Base-by-base conservation (phyloP, 2,797 vertebrate genomes). In the Mionectes olivaceus region DNA sequence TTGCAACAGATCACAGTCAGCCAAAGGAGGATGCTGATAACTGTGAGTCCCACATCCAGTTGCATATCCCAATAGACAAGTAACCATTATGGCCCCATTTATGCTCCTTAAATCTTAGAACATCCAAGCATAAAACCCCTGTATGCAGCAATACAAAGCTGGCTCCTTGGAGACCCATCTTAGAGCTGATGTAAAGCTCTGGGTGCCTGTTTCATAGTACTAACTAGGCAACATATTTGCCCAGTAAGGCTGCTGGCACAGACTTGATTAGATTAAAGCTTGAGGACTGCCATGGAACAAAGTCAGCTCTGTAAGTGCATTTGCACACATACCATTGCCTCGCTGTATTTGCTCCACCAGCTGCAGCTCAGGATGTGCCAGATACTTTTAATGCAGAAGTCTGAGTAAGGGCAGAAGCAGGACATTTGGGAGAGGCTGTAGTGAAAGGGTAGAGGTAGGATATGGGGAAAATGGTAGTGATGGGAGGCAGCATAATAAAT, bases 301-400 rank as follows among this genome's bases (percentile, higher is more conserved):
- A 94, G 85, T 94, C 80, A 83, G 57, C 91, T 94, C 90, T 94
- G 83, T 94, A 86, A 87, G 90, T 10, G 5, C 81, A 65, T 93
- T 93, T 94, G 83, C 83, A 92, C 83, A 84, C 88, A 84, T 83
- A 73, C 80, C 67, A 43, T 69, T 88, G 68, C 70, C 41, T 75
- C 0, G 0, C 68, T 81, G 65, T 73, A 55, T 75, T 96, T 80
- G 28, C 59, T 81, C 35, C 12, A 7, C 85, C 94, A 96, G 90
- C 90, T 93, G 93, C 88, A 84, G 44, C 59, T 76, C 9, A 3
- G 67, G 27, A 41, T 35, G 70, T 92, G 93, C 86, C 90, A 94
- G 87, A 92, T 44, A 53, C 15, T 81, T 81, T 8, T 15, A 71
- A 56, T 17, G 43, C 49, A 50, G n/a, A 28, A 68, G 49, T n/a